Evolutionary conservation across 2,888 invertebrate genomes (phyloP).

Genomic region (Ophion slaviceki): DNA sequence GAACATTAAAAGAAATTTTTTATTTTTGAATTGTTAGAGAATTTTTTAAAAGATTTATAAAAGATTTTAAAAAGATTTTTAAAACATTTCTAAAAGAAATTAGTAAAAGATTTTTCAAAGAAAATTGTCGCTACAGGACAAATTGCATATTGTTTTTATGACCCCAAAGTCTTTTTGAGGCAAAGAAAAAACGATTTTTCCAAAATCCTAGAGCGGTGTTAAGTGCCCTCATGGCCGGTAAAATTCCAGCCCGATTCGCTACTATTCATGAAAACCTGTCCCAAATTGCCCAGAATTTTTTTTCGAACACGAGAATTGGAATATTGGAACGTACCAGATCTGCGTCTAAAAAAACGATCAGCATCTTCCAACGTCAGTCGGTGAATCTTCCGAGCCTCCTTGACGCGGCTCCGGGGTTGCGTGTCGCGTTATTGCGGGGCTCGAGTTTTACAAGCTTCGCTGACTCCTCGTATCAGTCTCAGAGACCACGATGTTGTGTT

Average conservation of each 20-base stretch:
- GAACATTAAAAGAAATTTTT: no score
- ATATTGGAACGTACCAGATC: background rate
- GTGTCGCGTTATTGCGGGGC: background rate
- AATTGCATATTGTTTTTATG: no score
- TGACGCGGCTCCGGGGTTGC: background rate
- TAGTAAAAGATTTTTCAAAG: no score
- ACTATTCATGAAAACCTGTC: background rate
- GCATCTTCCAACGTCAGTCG: background rate
- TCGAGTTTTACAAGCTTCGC: conserved; percentile 15
- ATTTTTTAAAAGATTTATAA: no score
- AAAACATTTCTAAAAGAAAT: no score
- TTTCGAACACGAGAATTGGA: background rate
- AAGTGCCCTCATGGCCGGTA: no score
- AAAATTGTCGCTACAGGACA: no score
- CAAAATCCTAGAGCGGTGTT: no score
- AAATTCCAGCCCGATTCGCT: background rate
- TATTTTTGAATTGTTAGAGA: no score
- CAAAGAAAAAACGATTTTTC: no score
- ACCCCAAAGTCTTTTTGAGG: no score
- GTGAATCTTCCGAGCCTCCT: background rate
- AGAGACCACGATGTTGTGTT: conserved; percentile 84
- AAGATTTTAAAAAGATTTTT: no score
- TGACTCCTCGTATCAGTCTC: conserved; percentile 71
- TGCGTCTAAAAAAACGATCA: background rate
- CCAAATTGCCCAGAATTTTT: background rate